phyloP scores from a whole-genome alignment of 2,113 vertebrate species.

The Alethe castanea region DNA sequence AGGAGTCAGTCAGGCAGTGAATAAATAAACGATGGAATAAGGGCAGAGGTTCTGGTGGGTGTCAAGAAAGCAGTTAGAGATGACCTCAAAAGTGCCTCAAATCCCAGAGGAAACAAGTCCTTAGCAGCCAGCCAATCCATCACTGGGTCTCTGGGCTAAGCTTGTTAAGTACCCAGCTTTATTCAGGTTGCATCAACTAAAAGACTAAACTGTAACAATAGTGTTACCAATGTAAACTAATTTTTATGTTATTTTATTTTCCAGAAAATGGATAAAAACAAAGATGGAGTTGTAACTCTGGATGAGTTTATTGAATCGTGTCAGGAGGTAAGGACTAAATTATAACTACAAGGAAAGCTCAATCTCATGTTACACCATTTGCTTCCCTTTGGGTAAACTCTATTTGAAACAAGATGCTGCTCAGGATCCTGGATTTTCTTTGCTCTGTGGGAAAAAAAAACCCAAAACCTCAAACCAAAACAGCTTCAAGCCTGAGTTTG shows the following conservation, averaged over 20 bases:
- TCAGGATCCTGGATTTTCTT: neutral
- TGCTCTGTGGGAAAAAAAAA: neutral
- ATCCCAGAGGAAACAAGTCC: neutral
- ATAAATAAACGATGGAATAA: neutral
- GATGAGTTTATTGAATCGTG: slow-evolving; percentile 97
- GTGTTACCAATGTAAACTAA: neutral
- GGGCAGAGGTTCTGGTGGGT: neutral
- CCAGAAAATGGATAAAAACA: slow-evolving; percentile 99
- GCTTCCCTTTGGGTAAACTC: neutral
- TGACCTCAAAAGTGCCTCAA: neutral
- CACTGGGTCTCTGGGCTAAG: neutral
- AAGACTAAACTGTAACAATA: neutral
- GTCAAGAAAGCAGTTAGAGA: neutral
- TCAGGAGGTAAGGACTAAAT: slow-evolving; percentile 86
- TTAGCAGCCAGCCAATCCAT: neutral
- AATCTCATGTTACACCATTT: neutral
- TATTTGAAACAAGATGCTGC: neutral
- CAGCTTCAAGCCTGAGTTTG: neutral
- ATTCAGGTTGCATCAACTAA: neutral
- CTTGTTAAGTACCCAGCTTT: neutral
- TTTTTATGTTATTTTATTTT: slow-evolving; percentile 19
- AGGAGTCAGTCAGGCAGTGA: neutral
- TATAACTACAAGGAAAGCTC: neutral
- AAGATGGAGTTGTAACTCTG: slow-evolving; percentile 95
- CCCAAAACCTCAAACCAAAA: neutral